A percentile compares a stretch with the other conserved stretches of the same genome.
Evolutionary conservation across 2,113 vertebrate genomes (phyloP).

Genomic region (Catagonus wagneri): DNA sequence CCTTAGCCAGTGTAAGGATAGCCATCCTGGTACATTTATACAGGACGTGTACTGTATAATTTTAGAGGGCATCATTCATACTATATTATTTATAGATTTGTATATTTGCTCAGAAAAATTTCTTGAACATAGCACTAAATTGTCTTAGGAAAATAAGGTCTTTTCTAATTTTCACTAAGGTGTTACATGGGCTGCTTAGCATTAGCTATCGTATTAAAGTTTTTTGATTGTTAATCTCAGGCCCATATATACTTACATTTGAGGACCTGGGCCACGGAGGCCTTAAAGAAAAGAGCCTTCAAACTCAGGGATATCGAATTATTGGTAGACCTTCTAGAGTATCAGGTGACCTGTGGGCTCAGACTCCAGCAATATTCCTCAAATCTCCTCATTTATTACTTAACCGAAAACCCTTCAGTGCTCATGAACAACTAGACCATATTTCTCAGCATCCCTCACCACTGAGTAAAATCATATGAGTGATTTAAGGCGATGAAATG

Average conservation of each 20-base stretch:
- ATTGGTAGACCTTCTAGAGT: background rate
- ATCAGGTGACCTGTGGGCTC: conserved; percentile 37
- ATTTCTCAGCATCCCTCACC: background rate
- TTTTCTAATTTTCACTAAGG: conserved; percentile 30
- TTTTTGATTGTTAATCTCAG: background rate
- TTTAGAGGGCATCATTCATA: background rate
- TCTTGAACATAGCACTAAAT: background rate
- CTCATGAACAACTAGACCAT: background rate
- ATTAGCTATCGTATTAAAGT: background rate
- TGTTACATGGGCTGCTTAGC: background rate
- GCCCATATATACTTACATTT: background rate
- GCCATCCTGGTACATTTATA: background rate
- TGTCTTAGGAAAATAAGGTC: background rate
- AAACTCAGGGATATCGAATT: background rate
- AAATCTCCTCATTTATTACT: background rate
- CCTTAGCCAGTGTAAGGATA: background rate
- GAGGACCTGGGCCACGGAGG: background rate
- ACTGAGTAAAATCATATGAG: background rate
- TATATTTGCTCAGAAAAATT: background rate
- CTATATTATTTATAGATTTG: background rate
- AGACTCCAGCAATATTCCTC: background rate
- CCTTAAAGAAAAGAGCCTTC: background rate
- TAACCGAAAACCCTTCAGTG: background rate
- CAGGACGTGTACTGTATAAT: background rate
- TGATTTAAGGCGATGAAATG: background rate